phyloP scores from a whole-genome alignment of 1,140 invertebrate genomes.

The Bombus balteatus region DNA sequence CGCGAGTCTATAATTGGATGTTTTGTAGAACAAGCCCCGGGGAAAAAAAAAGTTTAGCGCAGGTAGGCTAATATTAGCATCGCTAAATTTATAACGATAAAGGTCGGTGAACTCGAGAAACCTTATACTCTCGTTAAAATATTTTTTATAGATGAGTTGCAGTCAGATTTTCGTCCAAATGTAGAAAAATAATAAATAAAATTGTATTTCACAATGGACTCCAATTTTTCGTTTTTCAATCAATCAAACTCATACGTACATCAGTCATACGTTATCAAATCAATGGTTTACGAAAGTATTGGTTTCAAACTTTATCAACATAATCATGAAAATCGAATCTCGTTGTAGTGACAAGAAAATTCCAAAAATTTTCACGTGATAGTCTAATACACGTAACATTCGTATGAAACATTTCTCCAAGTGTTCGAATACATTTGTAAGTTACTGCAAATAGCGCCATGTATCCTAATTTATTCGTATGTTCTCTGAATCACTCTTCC shows the following conservation, averaged over 20 bases:
- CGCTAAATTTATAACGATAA: background rate
- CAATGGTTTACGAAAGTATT: no score
- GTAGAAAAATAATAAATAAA: background rate
- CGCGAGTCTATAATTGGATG: slow-evolving; percentile 27
- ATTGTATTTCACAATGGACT: background rate
- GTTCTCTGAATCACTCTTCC: background rate
- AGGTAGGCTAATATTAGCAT: background rate
- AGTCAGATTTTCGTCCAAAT: background rate
- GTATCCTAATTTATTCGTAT: background rate
- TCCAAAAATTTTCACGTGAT: no score
- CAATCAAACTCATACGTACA: no score
- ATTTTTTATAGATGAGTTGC: background rate
- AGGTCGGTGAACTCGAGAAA: background rate
- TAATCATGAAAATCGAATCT: no score
- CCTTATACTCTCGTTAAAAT: background rate
- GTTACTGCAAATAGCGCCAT: background rate
- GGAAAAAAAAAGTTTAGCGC: no score
- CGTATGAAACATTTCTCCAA: no score
- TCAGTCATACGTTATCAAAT: no score
- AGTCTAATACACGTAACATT: no score
- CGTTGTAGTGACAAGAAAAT: no score
- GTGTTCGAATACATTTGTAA: no score
- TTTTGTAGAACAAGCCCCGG: background rate
- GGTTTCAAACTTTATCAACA: no score
- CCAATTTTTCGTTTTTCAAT: no score